These are phyloP conservation scores for Pluvialis apricaria DNA, from an alignment of 2,113 vertebrate genomes.

Conservation along the genomic window DNA sequence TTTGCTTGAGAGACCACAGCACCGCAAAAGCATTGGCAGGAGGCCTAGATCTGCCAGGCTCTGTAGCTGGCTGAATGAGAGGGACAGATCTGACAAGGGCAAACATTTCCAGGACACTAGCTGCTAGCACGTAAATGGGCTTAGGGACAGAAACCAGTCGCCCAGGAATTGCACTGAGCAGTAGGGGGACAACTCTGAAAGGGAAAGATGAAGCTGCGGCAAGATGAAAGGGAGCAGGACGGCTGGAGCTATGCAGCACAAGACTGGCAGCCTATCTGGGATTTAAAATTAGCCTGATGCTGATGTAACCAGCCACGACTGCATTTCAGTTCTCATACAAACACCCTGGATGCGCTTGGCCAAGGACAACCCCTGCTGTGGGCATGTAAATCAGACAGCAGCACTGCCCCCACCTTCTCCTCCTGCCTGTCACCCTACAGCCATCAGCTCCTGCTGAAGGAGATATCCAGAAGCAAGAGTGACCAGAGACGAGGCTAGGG, in stretches of 20 bases:
- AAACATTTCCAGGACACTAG: slow-evolving; percentile 12
- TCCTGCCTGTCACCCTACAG: not conserved
- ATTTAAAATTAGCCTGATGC: not conserved
- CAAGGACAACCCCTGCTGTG: slow-evolving; percentile 4
- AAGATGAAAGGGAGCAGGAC: not conserved
- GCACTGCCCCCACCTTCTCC: not conserved
- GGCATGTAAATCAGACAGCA: not conserved
- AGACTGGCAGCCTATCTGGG: not conserved
- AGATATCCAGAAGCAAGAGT: not conserved
- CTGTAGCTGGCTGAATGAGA: not conserved
- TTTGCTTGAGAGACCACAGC: slow-evolving; percentile 28
- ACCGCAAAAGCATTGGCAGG: not conserved
- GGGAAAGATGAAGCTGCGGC: not conserved
- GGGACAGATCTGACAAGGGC: slow-evolving; percentile 42
- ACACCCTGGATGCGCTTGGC: not conserved
- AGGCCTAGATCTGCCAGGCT: slow-evolving; percentile 38
- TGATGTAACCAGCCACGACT: not conserved
- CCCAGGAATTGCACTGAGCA: not conserved
- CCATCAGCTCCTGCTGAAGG: not conserved
- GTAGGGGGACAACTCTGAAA: not conserved
- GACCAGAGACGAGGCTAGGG: not conserved
- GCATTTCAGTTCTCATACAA: not conserved
- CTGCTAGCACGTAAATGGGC: not conserved
- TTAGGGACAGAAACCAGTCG: not conserved
- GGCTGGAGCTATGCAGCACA: not conserved